Conservation (phyloP, 2,888 invertebrate genomes). For the Galeruca laticollis region DNA sequence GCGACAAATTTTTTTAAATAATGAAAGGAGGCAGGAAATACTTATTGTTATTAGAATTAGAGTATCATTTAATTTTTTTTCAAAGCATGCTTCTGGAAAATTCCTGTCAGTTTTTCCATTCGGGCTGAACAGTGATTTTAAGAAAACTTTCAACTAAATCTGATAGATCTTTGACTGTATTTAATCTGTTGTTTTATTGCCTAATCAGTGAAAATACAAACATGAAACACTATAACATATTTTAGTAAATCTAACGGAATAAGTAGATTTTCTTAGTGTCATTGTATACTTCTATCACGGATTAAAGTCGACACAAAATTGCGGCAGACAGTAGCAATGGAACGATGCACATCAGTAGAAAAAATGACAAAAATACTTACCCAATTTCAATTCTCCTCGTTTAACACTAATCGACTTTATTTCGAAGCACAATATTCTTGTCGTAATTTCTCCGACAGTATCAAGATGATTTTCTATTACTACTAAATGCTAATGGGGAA, state of each 20-base stretch:
- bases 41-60: no score
- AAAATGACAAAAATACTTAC: constrained; percentile 26
- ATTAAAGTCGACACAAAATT: constrained; percentile 40
- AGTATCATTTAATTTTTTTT: no score
- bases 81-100: no score
- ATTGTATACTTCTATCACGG: constrained; percentile 46
- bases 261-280: constrained; percentile 22
- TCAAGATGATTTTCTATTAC: constrained; percentile 37
- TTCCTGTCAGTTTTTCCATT: no score
- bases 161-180: no score
- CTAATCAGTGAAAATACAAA: no score
- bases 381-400: neutral
- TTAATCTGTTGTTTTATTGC: no score
- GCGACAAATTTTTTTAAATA: no score
- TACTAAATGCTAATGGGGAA: constrained; percentile 36
- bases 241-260: neutral
- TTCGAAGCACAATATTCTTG: constrained; percentile 15
- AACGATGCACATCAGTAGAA: constrained; percentile 36
- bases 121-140: no score
- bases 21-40: no score
- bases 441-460: constrained; percentile 12
- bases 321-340: constrained; percentile 47
- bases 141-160: no score
- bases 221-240: no score
- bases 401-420: constrained; percentile 8